A percentile compares a stretch with the other conserved stretches of the same genome.
phyloP scores from a whole-genome alignment of 2,797 vertebrate species.

The Mastacembelus armatus region DNA sequence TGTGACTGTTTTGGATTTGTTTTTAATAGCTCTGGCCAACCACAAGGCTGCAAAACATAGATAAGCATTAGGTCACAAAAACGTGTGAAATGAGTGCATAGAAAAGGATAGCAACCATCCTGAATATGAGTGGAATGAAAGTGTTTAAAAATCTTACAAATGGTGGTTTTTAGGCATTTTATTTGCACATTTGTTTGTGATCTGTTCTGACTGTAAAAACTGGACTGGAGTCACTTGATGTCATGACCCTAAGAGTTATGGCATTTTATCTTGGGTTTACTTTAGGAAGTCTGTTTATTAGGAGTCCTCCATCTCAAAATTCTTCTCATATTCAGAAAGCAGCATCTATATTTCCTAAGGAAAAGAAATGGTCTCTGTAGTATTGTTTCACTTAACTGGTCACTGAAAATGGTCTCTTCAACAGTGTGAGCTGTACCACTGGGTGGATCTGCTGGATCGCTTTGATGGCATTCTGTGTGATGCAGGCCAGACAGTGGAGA shows the following conservation, averaged over 20 bases:
- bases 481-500: constrained; percentile 95
- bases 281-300: neutral
- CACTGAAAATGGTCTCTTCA: constrained; percentile 1
- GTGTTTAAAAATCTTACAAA: neutral
- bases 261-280: constrained; percentile 1
- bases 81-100: neutral
- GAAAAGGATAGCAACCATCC: neutral
- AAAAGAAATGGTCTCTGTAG: neutral
- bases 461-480: constrained; percentile 97
- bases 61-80: no score
- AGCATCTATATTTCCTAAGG: neutral
- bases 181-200: neutral
- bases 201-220: no score
- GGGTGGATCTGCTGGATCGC: constrained; percentile 96
- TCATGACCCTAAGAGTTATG: no score
- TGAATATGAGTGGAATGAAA: neutral
- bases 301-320: no score
- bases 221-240: no score
- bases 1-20: no score
- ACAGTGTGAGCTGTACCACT: constrained; percentile 97
- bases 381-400: neutral
- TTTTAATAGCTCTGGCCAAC: no score
- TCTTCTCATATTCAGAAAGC: neutral
- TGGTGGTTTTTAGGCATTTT: neutral
- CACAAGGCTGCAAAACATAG: no score